A percentile compares a stretch with the other conserved stretches of the same genome.
These are phyloP conservation scores for Volucella zonaria DNA, from an alignment of 2,888 invertebrate genomes.

Conservation along the genomic window DNA sequence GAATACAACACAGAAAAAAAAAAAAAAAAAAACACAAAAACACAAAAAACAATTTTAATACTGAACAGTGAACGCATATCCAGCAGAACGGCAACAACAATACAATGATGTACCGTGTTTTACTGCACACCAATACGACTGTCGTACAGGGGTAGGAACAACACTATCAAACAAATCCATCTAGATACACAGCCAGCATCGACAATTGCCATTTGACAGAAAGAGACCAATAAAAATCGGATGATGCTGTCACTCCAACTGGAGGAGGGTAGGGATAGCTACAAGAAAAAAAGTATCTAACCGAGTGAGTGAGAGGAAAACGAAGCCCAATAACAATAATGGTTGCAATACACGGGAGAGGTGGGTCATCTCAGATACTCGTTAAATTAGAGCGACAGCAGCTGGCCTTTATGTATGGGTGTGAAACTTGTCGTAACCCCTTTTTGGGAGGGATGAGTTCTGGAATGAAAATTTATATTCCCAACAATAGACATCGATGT, in stretches of 20 bases:
- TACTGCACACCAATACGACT: constrained; percentile 2
- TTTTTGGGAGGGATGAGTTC: constrained; percentile 51
- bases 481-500: constrained; percentile 23
- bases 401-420: constrained; percentile 40
- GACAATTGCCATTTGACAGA: not conserved
- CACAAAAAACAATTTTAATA: constrained; percentile 23
- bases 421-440: constrained; percentile 23
- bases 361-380: constrained; percentile 58
- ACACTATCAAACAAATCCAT: constrained; percentile 54
- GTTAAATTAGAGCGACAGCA: constrained; percentile 8
- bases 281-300: not conserved
- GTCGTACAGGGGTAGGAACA: constrained; percentile 11
- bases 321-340: constrained; percentile 56
- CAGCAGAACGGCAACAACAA: constrained; percentile 19
- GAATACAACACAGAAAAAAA: constrained; percentile 49
- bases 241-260: not conserved
- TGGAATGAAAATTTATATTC: constrained; percentile 7
- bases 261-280: not conserved
- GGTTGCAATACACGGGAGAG: constrained; percentile 60
- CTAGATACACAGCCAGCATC: constrained; percentile 14
- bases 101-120: constrained; percentile 53
- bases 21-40: not conserved
- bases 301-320: constrained; percentile 51
- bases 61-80: constrained; percentile 9
- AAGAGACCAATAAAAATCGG: not conserved